Evolutionary conservation across 37 sponge, comb jelly and placozoan species (phyloP).

Genomic region (Petrosia ficiformis): DNA sequence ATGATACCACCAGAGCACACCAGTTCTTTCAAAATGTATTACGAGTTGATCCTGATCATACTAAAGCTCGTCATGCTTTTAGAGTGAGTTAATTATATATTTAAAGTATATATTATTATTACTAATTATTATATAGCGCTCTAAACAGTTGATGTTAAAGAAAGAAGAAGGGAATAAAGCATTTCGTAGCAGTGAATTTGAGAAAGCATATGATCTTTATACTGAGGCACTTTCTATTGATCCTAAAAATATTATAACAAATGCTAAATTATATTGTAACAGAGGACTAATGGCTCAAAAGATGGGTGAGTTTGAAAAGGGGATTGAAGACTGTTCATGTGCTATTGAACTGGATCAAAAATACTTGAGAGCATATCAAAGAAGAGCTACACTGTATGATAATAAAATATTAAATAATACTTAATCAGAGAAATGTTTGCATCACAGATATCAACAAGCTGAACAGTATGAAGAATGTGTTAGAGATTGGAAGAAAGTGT

Average conservation of each 20-base stretch:
- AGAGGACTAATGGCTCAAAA: slow-evolving; percentile 82
- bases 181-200: slow-evolving; percentile 49
- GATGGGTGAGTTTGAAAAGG: slow-evolving; percentile 57
- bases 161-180: slow-evolving; percentile 89
- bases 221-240: slow-evolving; percentile 87
- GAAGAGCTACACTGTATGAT: slow-evolving; percentile 85
- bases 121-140: slow-evolving; percentile 45
- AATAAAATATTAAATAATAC: neutral
- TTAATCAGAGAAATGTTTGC: neutral
- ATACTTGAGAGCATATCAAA: slow-evolving; percentile 83
- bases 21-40: slow-evolving; percentile 78
- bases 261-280: slow-evolving; percentile 95
- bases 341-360: slow-evolving; percentile 85
- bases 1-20: slow-evolving; percentile 79
- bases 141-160: slow-evolving; percentile 71
- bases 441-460: slow-evolving; percentile 72
- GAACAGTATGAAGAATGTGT: slow-evolving; percentile 94
- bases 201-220: slow-evolving; percentile 75
- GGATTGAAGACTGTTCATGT: slow-evolving; percentile 76
- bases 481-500: slow-evolving; percentile 84
- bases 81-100: slow-evolving; percentile 25
- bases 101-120: neutral
- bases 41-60: slow-evolving; percentile 84
- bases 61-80: slow-evolving; percentile 47
- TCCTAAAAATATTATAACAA: slow-evolving; percentile 75